phyloP scores from a whole-genome alignment of 2,113 vertebrate genomes.

The Catharus bicknelli region DNA sequence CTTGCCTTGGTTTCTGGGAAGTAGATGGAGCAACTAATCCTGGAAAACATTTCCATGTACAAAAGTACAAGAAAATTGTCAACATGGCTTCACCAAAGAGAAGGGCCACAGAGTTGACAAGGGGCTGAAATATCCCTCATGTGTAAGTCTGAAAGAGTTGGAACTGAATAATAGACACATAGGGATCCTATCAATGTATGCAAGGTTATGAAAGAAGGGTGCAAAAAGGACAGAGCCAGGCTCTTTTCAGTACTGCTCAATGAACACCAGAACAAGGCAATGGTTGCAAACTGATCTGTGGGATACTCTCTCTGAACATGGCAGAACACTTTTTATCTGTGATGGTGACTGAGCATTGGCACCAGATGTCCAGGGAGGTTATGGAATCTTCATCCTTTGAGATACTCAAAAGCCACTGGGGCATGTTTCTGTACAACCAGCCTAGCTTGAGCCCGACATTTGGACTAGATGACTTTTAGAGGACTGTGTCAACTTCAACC shows the following conservation, averaged over 20 bases:
- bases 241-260: not conserved
- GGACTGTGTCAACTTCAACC: not conserved
- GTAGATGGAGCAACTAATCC: not conserved
- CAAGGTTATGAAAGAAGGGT: not conserved
- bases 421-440: not conserved
- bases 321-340: not conserved
- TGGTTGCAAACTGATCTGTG: no score
- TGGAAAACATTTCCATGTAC: not conserved
- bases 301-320: not conserved
- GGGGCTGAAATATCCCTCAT: not conserved
- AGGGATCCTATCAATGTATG: not conserved
- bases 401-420: not conserved
- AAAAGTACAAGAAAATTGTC: not conserved
- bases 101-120: not conserved
- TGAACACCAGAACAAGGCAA: not conserved
- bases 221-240: rapidly evolving
- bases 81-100: not conserved
- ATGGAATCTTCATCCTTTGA: not conserved
- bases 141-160: not conserved
- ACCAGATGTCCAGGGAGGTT: not conserved
- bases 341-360: rapidly evolving
- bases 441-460: rapidly evolving
- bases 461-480: not conserved
- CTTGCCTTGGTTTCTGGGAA: not conserved
- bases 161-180: rapidly evolving